A percentile compares a stretch with the other conserved stretches of the same genome.
Conservation (phyloP, 1,140 invertebrate species). For the Saccostrea cuccullata region DNA sequence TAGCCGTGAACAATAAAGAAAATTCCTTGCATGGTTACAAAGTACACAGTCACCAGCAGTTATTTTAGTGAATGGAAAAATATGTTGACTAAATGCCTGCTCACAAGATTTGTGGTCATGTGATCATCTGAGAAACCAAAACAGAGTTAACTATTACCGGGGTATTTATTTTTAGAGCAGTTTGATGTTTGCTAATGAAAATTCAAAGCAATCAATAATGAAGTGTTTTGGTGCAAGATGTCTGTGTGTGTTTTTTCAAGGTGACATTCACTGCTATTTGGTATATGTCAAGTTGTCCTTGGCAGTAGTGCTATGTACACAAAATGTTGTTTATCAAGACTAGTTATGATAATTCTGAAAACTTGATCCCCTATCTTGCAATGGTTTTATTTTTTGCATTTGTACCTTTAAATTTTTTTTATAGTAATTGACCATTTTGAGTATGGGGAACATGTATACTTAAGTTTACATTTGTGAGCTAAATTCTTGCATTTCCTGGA, state of each 20-base stretch:
- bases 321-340: background rate
- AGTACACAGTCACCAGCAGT: background rate
- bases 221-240: slow-evolving; percentile 22
- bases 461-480: too few species aligned
- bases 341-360: background rate
- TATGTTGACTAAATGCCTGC: background rate
- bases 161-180: background rate
- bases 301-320: background rate
- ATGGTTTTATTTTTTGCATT: background rate
- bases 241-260: slow-evolving; percentile 18
- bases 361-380: background rate
- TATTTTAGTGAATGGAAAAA: background rate
- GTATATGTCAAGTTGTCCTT: background rate
- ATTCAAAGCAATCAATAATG: slow-evolving; percentile 18
- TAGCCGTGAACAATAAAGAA: background rate
- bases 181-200: background rate
- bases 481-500: too few species aligned
- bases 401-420: too few species aligned
- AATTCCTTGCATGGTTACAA: background rate
- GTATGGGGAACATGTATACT: too few species aligned
- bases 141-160: background rate
- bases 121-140: background rate
- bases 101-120: background rate
- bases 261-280: background rate
- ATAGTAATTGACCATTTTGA: too few species aligned